phyloP scores from a whole-genome alignment of 2,113 vertebrate genomes.

The Cervus canadensis region DNA sequence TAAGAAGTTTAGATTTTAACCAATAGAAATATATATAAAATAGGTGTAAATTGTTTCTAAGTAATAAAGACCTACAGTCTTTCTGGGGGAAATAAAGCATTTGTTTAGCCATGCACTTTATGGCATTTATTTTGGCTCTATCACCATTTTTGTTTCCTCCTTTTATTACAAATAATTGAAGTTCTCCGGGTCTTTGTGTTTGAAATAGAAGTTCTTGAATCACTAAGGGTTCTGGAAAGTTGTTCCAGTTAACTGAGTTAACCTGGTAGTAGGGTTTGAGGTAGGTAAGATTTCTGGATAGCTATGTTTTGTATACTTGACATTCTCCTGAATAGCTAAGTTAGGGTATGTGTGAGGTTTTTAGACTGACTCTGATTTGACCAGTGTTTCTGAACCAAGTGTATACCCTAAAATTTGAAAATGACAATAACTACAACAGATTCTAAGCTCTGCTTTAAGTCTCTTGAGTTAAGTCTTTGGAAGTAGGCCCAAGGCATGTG shows the following conservation, averaged over 20 bases:
- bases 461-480: conserved; percentile 3
- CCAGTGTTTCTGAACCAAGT: neutral
- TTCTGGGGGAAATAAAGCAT: neutral
- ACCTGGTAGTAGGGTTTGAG: neutral
- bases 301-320: neutral
- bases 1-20: conserved; percentile 10
- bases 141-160: conserved; percentile 9
- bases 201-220: conserved; percentile 19
- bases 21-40: neutral
- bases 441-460: neutral
- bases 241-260: neutral
- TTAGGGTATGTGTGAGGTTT: neutral
- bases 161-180: conserved; percentile 33
- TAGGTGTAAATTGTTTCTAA: neutral
- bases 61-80: neutral
- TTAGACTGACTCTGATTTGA: neutral
- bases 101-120: neutral
- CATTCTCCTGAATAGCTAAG: neutral
- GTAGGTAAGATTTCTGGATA: neutral
- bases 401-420: neutral
- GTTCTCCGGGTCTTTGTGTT: conserved; percentile 22
- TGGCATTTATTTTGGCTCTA: conserved; percentile 13
- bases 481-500: neutral
- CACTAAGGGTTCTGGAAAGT: conserved; percentile 2
- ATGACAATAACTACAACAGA: neutral